Evolutionary conservation across 2,797 vertebrate genomes (phyloP).

Genomic region (Dendrocincla tyrannina): DNA sequence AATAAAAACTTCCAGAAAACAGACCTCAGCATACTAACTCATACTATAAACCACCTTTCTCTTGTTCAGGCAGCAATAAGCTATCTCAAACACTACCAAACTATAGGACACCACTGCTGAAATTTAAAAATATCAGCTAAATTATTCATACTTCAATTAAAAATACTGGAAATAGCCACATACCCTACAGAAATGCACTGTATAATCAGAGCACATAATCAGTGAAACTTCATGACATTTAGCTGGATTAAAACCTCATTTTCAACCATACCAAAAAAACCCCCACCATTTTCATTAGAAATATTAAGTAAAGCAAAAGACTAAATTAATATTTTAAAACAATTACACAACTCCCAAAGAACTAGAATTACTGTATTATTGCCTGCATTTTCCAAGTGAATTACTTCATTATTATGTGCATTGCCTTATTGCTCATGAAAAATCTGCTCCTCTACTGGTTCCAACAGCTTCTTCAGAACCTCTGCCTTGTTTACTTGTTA

Average conservation of each 20-base stretch:
- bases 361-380: neutral
- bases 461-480: neutral
- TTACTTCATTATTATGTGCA: neutral
- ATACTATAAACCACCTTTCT: neutral
- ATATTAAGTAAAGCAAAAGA: neutral
- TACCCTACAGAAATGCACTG: rapidly evolving
- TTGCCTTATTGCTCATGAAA: neutral
- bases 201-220: neutral
- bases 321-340: neutral
- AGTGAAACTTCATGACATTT: neutral
- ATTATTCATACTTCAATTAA: neutral
- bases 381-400: neutral
- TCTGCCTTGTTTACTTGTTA: neutral
- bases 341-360: neutral
- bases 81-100: neutral
- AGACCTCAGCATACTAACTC: neutral
- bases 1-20: neutral
- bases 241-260: neutral
- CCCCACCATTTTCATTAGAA: neutral
- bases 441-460: neutral
- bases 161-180: neutral
- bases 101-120: neutral
- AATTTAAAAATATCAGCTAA: neutral
- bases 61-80: neutral
- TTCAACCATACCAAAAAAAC: rapidly evolving